Base-by-base conservation (phyloP, 2,797 vertebrate genomes). In the Silurus lanzhouensis region DNA sequence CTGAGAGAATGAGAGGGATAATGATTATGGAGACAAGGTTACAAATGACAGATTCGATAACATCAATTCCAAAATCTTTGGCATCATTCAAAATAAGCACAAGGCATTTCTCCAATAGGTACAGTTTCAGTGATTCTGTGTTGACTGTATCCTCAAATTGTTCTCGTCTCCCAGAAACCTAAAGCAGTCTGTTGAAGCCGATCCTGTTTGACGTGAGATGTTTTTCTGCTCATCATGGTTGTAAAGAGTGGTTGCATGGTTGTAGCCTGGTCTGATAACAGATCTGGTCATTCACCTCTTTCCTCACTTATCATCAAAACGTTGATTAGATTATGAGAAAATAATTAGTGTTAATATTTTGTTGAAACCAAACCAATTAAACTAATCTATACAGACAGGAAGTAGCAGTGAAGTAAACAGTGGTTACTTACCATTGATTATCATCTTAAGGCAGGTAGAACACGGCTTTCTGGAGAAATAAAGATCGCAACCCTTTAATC, bases 381-480 rank as follows among this genome's bases (percentile, higher is more conserved):
- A 52, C 38, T 2, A 67, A 25, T 74, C 66, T 31, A n/a, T 31
- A 44, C 63, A 52, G 22, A 64, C 64, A 63, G 57, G 67, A 74
- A 67, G 19, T 52, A 52, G 57, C 84, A 77, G 48, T 25, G 22
- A 27, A 22, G 75, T 48, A 17, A 57, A 31, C 38, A 76, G 9
- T n/a, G 22, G 52, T 31, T 31, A 52, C 95, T 95, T 93, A 98
- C 97, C 97, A 0, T 99, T 99, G 90, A 99, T 96, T 88, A 98
- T 95, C 97, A 99, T 99, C 96, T 99, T 99, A 87, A 99, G 96
- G 91, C 98, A 99, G 64, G 96, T 95, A 3, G 97, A 96, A 85
- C 98, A 99, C 1, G 97, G 98, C 88, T 98, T 97, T 92, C 97
- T 96, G 46, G 98, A 99, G 93, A 98, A 99, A 93, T 96, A 99